Conservation (phyloP, 2,797 vertebrate genomes). For the Acanthopagrus latus region DNA sequence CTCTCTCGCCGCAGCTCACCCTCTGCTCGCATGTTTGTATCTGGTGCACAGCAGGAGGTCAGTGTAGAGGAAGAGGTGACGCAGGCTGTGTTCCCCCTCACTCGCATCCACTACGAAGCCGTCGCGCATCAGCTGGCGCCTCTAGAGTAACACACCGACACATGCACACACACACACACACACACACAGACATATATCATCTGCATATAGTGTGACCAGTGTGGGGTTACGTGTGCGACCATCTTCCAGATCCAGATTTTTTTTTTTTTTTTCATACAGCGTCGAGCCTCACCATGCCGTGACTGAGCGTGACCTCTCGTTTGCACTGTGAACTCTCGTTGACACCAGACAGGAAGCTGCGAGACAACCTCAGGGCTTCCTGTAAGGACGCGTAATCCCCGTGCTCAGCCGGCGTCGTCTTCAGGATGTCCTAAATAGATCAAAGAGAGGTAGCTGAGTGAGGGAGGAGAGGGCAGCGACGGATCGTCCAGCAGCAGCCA, state of each 20-base stretch:
- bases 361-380: constrained; percentile 83
- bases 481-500: background rate
- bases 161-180: background rate
- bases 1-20: constrained; percentile 65
- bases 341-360: constrained; percentile 85
- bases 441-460: background rate
- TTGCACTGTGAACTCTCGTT: constrained; percentile 84
- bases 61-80: constrained; percentile 88
- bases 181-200: background rate
- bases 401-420: constrained; percentile 80
- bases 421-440: constrained; percentile 80
- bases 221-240: background rate
- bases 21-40: constrained; percentile 72
- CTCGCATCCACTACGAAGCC: constrained; percentile 82
- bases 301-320: constrained; percentile 82
- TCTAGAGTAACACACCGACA: constrained; percentile 58
- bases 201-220: background rate
- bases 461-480: background rate
- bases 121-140: constrained; percentile 84
- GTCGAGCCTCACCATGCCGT: constrained; percentile 76
- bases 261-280: too few species aligned
- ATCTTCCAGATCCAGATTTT: background rate
- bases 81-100: constrained; percentile 77
- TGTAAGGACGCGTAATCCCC: constrained; percentile 71
- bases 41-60: constrained; percentile 86